Base-by-base conservation (phyloP, 2,797 vertebrate species). In the Sphenodon punctatus region DNA sequence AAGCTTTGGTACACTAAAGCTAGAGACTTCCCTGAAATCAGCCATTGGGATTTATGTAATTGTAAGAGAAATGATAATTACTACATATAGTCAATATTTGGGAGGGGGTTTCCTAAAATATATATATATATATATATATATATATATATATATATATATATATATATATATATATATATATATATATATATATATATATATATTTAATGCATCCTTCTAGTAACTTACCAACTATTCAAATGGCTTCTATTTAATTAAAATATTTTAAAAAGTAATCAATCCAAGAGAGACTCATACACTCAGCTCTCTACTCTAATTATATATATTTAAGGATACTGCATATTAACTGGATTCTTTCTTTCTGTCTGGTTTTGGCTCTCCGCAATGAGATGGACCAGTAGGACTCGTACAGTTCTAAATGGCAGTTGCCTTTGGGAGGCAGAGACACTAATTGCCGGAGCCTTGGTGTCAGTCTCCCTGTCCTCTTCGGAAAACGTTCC, bases 401-500 rank as follows among this genome's bases (percentile, higher is more conserved):
- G 13, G 48, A 45, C 72, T 36, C 67, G 74, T n/a, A n/a, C n/a
- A n/a, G n/a, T n/a, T 67, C 71, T 9, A 65, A 27, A 65, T 65
- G 42, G 30, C 43, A 20, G 45, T 34, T 45, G 11, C 10, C 30
- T 49, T 42, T 63, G 67, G 66, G 5, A 22, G 30, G 53, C 63
- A 30, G 48, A 67, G 59, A 14, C 13, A 8, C 30, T 20, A 56
- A 34, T 19, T 34, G 20, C 20, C 17, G 56, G 19, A 20, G 10
- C 32, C 10, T 56, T 19, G 51, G 49, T 27, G n/a, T n/a, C 79
- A n/a, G 15, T 32, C 63, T 1, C 70, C 67, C 51, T 30, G 43
- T 80, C 67, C 55, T 27, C 46, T 11, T 78, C 51, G 17, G 39
- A 76, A 23, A 82, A 60, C 86, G 53, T 34, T 78, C n/a, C 83